Conservation (phyloP, 64 coral and sea anemone species). For the Exaiptasia diaphana region DNA sequence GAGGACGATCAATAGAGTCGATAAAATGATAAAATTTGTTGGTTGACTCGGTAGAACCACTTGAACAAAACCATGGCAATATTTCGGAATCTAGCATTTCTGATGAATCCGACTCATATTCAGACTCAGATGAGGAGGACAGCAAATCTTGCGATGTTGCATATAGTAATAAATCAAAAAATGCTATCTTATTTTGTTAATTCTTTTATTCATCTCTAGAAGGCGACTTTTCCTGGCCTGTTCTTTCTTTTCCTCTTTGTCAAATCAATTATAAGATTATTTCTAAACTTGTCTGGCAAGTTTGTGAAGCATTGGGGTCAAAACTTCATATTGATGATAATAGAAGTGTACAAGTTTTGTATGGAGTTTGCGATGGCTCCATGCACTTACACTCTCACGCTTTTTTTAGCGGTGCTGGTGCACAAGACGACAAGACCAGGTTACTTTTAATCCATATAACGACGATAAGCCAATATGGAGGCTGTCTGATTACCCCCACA, state of each 20-base stretch:
- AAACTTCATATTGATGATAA: not conserved
- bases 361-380: constrained; percentile 57
- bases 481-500: constrained; percentile 32
- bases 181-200: constrained; percentile 11
- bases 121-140: not conserved
- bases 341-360: constrained; percentile 36
- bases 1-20: constrained; percentile 5
- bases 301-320: constrained; percentile 4
- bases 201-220: constrained; percentile 36
- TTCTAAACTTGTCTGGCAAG: constrained; percentile 48
- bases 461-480: constrained; percentile 46
- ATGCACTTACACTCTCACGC: constrained; percentile 32
- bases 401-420: constrained; percentile 1
- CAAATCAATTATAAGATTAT: constrained; percentile 19
- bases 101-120: not conserved
- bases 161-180: not conserved
- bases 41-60: no score
- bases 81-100: not conserved
- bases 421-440: constrained; percentile 30
- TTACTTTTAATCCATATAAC: constrained; percentile 44
- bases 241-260: constrained; percentile 15
- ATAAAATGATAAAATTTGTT: not conserved
- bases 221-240: constrained; percentile 43
- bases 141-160: not conserved
- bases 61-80: no score